A percentile compares a stretch with the other conserved stretches of the same genome.
These are phyloP conservation scores for Branchipolynoe longqiensis DNA, from an alignment of 2,888 invertebrate genomes.

Conservation along the genomic window DNA sequence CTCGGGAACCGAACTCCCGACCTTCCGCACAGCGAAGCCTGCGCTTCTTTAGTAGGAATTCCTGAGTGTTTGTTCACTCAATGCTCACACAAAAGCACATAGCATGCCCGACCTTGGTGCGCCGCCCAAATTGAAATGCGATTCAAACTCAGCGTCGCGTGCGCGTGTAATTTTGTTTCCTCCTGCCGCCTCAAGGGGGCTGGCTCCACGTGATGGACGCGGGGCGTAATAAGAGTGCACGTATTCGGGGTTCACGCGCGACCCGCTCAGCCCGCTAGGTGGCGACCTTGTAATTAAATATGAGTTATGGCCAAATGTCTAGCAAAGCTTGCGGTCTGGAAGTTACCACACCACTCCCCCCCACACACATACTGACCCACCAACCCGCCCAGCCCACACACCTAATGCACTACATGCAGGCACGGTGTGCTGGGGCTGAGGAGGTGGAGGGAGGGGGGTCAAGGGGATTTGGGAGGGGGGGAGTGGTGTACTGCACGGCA, in stretches of 20 bases:
- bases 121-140: background rate
- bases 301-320: conserved; percentile 42
- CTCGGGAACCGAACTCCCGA: no score
- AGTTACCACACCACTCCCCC: no score
- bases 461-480: no score
- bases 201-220: background rate
- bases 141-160: conserved; percentile 2
- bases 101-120: no score
- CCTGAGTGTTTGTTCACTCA: no score
- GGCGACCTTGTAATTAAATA: conserved; percentile 39
- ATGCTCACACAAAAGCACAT: no score
- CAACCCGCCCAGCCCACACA: background rate
- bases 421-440: background rate
- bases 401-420: background rate
- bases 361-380: no score
- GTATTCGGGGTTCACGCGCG: conserved; percentile 21
- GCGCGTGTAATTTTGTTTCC: conserved; percentile 16
- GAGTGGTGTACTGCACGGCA: no score
- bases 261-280: background rate
- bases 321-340: no score
- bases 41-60: no score
- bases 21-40: no score
- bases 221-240: conserved; percentile 30
- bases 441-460: background rate
- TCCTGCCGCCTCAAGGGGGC: background rate